A percentile compares a stretch with the other conserved stretches of the same genome.
phyloP scores from a whole-genome alignment of 2,113 vertebrate species.

The Carlito syrichta region DNA sequence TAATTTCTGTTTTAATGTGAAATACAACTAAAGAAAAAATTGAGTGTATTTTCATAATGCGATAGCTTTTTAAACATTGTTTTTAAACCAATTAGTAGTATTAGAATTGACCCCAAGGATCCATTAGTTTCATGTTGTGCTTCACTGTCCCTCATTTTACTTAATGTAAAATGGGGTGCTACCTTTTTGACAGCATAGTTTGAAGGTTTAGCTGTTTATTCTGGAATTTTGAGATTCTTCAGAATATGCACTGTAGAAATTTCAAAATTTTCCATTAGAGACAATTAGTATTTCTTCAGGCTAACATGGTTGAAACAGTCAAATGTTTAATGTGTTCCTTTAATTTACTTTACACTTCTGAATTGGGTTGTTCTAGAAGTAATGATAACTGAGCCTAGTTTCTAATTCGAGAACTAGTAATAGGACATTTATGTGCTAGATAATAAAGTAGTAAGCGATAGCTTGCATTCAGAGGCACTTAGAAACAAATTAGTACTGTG shows the following conservation, averaged over 20 bases:
- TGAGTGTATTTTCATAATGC: conserved; percentile 15
- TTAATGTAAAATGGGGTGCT: conserved; percentile 64
- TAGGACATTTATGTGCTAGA: conserved; percentile 42
- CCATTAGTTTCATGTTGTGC: conserved; percentile 35
- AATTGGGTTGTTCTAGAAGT: conserved; percentile 50
- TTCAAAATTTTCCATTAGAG: conserved; percentile 37
- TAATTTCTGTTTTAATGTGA: conserved; percentile 50
- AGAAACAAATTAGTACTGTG: conserved; percentile 44
- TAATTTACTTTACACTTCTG: conserved; percentile 52
- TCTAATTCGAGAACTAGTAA: conserved; percentile 52
- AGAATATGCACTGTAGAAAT: conserved; percentile 32
- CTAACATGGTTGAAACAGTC: conserved; percentile 42
- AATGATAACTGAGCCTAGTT: conserved; percentile 41
- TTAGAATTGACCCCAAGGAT: conserved; percentile 36
- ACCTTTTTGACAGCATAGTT: conserved; percentile 39
- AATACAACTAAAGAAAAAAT: conserved; percentile 44
- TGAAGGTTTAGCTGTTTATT: conserved; percentile 41
- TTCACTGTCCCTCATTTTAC: conserved; percentile 65
- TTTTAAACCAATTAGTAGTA: conserved; percentile 48
- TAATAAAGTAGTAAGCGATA: conserved; percentile 32
- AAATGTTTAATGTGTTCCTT: conserved; percentile 45
- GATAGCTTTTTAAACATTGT: not conserved
- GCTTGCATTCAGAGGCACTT: conserved; percentile 58
- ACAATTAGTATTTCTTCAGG: conserved; percentile 37
- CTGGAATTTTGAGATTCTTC: conserved; percentile 36